phyloP scores from a whole-genome alignment of 2,797 vertebrate species.

The Anisognathus igniventris region DNA sequence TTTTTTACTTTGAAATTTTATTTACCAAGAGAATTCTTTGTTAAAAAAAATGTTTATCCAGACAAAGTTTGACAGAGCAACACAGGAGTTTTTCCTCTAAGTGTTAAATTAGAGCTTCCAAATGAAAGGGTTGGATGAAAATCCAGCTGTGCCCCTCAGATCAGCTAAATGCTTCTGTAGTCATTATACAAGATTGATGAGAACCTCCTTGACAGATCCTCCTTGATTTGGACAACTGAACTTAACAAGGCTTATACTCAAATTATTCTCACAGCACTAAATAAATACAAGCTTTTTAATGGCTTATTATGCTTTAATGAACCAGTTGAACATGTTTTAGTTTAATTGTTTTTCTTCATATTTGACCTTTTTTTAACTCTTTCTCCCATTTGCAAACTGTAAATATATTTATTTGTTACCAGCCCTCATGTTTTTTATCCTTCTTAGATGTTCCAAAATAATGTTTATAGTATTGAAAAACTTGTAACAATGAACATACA shows the following conservation, averaged over 20 bases:
- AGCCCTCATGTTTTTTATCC: neutral
- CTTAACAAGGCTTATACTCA: neutral
- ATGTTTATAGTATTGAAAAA: neutral
- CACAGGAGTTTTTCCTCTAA: conserved; percentile 17
- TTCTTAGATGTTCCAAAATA: neutral
- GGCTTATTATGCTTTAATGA: neutral
- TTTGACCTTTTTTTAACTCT: neutral
- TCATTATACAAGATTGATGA: conserved; percentile 54
- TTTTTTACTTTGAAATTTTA: neutral
- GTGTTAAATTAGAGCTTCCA: conserved; percentile 48
- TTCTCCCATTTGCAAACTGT: neutral
- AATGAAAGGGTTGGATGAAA: conserved; percentile 51
- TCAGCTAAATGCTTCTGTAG: conserved; percentile 44
- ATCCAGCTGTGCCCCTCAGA: conserved; percentile 62
- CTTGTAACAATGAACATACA: neutral
- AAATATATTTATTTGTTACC: neutral
- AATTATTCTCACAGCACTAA: neutral
- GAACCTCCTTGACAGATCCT: conserved; percentile 55
- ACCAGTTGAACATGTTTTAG: neutral
- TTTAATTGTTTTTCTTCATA: neutral
- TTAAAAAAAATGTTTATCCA: neutral
- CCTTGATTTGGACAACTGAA: conserved; percentile 45
- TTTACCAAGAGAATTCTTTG: conserved; percentile 1
- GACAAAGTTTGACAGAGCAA: conserved; percentile 36
- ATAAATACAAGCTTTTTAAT: conserved; percentile 8